Conservation (phyloP, 92 coral and sea anemone genomes). For the Phenganax subtilis region DNA sequence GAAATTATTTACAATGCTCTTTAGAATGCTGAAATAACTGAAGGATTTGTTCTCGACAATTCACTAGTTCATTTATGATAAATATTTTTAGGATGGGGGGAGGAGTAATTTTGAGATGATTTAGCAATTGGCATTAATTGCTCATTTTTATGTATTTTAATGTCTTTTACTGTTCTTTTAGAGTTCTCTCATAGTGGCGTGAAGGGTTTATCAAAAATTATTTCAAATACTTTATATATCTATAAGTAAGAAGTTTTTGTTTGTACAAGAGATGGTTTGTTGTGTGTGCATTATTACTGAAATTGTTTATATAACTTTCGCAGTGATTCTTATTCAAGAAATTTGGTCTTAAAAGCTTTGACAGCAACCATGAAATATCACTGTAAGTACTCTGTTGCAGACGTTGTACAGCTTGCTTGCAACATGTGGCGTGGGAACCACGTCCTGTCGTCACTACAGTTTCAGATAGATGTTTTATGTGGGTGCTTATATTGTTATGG, state of each 20-base stretch:
- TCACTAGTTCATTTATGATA: background rate
- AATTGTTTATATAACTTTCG: background rate
- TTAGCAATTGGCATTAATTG: background rate
- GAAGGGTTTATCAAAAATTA: conserved; percentile 7
- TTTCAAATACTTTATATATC: conserved; percentile 2
- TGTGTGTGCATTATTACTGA: background rate
- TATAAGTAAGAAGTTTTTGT: conserved; percentile 12
- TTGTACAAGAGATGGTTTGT: background rate
- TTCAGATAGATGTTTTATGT: no score
- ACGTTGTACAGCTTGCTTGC: no score
- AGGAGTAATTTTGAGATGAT: background rate
- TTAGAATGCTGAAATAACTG: background rate
- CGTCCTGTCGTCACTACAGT: no score
- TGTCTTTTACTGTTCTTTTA: background rate
- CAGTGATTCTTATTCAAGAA: conserved; percentile 8
- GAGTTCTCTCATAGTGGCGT: conserved; percentile 7
- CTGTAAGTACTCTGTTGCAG: background rate
- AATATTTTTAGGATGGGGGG: background rate
- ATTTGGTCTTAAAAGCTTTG: background rate
- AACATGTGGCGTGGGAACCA: no score
- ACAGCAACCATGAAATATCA: background rate
- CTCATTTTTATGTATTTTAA: background rate
- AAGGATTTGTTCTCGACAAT: background rate
- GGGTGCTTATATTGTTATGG: no score
- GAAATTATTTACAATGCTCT: background rate